These are phyloP conservation scores for Phorcus lineatus DNA, from an alignment of 2,888 invertebrate species.

Conservation along the genomic window DNA sequence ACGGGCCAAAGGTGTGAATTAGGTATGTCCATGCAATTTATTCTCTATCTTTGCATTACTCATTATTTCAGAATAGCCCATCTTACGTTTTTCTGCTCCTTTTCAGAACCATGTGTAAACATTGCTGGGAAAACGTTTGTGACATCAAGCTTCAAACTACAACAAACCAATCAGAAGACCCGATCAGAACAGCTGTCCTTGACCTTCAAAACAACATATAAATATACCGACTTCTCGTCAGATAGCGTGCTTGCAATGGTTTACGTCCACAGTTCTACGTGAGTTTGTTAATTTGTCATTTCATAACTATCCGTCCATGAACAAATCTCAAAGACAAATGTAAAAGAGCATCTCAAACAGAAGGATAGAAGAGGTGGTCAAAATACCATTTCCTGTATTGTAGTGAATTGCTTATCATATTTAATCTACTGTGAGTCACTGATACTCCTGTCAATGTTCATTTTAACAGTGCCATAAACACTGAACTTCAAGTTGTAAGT, in stretches of 20 bases:
- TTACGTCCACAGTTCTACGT: conserved; percentile 55
- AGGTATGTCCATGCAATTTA: conserved; percentile 48
- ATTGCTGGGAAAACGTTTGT: conserved; percentile 56
- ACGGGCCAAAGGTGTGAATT: conserved; percentile 61
- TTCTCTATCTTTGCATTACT: no score
- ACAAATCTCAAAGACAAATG: no score
- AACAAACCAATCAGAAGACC: conserved; percentile 45
- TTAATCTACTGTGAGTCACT: no score
- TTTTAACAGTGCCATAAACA: no score
- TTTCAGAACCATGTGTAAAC: conserved; percentile 42
- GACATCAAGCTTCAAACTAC: conserved; percentile 52
- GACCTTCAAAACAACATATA: conserved; percentile 46
- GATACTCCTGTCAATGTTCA: no score
- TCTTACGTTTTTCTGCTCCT: not conserved
- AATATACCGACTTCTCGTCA: conserved; percentile 21
- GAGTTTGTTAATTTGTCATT: conserved; percentile 19
- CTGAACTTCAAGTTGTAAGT: no score
- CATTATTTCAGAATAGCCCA: no score
- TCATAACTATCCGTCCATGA: conserved; percentile 30
- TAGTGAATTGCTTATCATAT: no score
- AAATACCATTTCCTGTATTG: no score
- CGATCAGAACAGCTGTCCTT: conserved; percentile 56
- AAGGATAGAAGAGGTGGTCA: no score
- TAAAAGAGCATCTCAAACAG: no score
- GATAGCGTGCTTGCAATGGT: conserved; percentile 48